Evolutionary conservation across 2,113 vertebrate species (phyloP).

Genomic region (human (Homo sapiens)): GRCh38 chr4:29894501-29895000

Average conservation of each 20-base stretch:
- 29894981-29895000: no score
- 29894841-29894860: not conserved
- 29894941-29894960: not conserved
- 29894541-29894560: no score
- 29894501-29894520: no score
- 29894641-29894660: no score
- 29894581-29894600: no score
- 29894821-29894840: not conserved
- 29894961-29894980: no score
- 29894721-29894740: not conserved
- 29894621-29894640: no score
- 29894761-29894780: not conserved
- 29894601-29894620: no score
- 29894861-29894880: not conserved
- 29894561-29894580: no score
- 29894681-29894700: not conserved
- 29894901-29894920: not conserved
- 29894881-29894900: not conserved
- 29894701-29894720: not conserved
- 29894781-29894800: not conserved
- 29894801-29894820: not conserved
- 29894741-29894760: not conserved
- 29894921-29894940: not conserved
- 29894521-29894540: no score
- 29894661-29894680: no score